These are phyloP conservation scores for Apus apus DNA, from an alignment of 2,113 vertebrate genomes.

Conservation along the genomic window DNA sequence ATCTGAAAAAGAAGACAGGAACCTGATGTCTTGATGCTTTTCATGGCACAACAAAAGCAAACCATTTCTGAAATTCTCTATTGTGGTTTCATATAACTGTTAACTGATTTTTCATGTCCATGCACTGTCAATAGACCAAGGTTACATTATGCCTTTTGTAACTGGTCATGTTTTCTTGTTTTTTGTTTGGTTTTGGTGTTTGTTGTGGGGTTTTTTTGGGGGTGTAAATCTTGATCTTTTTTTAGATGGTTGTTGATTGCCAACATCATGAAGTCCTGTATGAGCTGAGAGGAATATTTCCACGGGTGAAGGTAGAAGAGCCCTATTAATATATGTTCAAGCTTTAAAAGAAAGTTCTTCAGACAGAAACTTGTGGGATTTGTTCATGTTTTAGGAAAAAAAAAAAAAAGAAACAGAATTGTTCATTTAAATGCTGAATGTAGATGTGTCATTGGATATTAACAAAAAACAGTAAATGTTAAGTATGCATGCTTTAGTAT, in stretches of 20 bases:
- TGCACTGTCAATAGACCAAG: conserved; percentile 77
- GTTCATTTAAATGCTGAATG: neutral
- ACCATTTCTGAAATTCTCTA: conserved; percentile 59
- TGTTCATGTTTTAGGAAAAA: neutral
- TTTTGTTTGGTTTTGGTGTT: neutral
- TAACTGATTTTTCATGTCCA: conserved; percentile 75
- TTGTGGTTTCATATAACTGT: conserved; percentile 52
- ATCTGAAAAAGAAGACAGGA: conserved; percentile 8
- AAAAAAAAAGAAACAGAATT: neutral
- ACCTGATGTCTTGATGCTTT: conserved; percentile 67
- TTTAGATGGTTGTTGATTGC: neutral
- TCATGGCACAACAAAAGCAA: conserved; percentile 75
- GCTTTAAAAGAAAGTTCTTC: neutral
- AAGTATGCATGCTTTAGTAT: neutral
- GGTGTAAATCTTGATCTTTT: neutral
- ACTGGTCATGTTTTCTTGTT: neutral
- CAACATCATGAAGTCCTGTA: neutral
- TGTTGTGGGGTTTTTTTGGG: neutral
- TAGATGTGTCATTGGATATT: neutral
- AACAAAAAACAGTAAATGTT: neutral
- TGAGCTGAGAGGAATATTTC: neutral
- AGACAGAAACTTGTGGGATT: neutral
- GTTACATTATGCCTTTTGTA: conserved; percentile 77
- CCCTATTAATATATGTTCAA: neutral
- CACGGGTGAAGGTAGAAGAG: neutral